Evolutionary conservation across 2,113 vertebrate genomes (phyloP).

Genomic region (Syrrhaptes paradoxus): DNA sequence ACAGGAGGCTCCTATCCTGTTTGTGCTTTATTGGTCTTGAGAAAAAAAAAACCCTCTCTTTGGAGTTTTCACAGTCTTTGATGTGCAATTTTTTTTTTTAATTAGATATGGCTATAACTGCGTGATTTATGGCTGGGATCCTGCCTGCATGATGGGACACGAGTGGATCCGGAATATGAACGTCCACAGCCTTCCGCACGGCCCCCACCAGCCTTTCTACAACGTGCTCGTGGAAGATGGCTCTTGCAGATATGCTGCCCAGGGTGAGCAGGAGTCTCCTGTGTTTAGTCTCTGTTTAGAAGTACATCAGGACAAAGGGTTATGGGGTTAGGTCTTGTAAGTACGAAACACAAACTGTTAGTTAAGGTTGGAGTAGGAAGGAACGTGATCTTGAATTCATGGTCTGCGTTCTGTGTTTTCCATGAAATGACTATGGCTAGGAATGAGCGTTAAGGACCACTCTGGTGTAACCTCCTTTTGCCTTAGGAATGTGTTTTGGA

Average conservation of each 20-base stretch:
- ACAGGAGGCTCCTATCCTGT: neutral
- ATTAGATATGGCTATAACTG: slow-evolving; percentile 92
- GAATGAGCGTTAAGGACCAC: neutral
- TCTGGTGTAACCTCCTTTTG: neutral
- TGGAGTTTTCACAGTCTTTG: neutral
- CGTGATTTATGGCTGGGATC: slow-evolving; percentile 97
- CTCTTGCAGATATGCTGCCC: slow-evolving; percentile 92
- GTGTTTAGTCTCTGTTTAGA: neutral
- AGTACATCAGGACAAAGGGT: neutral
- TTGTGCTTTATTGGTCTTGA: neutral
- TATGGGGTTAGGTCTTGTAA: neutral
- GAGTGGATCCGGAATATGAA: slow-evolving; percentile 98
- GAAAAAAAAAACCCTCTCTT: neutral
- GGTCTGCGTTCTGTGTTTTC: neutral
- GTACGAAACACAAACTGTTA: neutral
- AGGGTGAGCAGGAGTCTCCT: slow-evolving; percentile 75
- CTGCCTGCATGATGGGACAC: slow-evolving; percentile 95
- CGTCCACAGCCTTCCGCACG: slow-evolving; percentile 89
- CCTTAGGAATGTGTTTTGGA: neutral
- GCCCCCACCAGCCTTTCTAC: slow-evolving; percentile 94
- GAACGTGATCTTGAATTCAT: neutral
- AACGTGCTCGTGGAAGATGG: slow-evolving; percentile 95
- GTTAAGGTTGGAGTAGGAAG: neutral
- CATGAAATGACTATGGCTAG: neutral
- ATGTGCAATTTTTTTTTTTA: neutral